Percentiles rank a stretch among this genome's conserved stretches.
phyloP scores from a whole-genome alignment of 23 tunicate species.

The Ciona savignyi region DNA sequence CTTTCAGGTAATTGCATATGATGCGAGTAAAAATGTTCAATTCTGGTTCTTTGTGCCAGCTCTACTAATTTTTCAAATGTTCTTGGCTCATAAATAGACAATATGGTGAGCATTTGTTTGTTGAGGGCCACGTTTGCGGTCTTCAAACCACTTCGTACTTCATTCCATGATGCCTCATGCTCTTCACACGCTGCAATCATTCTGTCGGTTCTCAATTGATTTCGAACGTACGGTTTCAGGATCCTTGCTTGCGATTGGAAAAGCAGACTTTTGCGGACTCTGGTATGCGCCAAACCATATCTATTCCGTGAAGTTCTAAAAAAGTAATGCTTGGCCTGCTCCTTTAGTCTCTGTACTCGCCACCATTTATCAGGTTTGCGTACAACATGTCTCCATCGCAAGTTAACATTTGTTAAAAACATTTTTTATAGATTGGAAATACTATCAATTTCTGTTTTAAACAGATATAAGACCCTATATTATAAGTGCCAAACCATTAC shows the following conservation, averaged over 20 bases:
- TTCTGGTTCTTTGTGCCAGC: constrained; percentile 49
- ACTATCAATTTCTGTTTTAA: no score
- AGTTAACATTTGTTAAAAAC: no score
- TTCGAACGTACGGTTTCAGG: constrained; percentile 14
- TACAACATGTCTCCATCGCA: no score
- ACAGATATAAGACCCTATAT: no score
- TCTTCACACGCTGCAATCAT: constrained; percentile 65
- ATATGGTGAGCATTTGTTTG: constrained; percentile 29
- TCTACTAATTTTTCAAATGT: constrained; percentile 68
- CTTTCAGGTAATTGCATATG: constrained; percentile 52
- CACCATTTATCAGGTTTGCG: constrained; percentile 37
- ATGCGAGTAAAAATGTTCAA: constrained; percentile 22
- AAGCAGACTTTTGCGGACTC: constrained; percentile 14
- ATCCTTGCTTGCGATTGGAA: constrained; percentile 21
- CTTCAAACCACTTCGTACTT: constrained; percentile 22
- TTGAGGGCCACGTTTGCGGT: constrained; percentile 18
- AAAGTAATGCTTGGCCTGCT: constrained; percentile 52
- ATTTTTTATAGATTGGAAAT: no score
- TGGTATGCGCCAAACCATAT: constrained; percentile 13
- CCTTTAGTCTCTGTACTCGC: constrained; percentile 49
- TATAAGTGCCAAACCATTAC: no score
- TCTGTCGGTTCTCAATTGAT: constrained; percentile 24
- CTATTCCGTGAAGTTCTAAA: constrained; percentile 19
- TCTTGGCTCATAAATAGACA: constrained; percentile 81
- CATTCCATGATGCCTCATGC: constrained; percentile 9